Percentiles rank a stretch among this genome's conserved stretches.
These are phyloP conservation scores for Okapia johnstoni DNA, from an alignment of 2,113 vertebrate genomes.

Conservation along the genomic window DNA sequence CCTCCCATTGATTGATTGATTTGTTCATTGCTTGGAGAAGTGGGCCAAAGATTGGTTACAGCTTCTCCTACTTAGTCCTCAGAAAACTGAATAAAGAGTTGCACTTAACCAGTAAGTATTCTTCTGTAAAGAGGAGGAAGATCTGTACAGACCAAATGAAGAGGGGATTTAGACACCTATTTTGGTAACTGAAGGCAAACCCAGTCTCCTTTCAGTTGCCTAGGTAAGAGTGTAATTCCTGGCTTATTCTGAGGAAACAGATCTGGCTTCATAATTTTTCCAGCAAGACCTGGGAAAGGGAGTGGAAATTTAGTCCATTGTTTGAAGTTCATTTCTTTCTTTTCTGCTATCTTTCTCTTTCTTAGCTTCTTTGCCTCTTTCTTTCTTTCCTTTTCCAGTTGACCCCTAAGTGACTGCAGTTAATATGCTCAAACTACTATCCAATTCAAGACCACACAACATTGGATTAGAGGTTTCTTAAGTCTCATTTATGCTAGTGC, in stretches of 20 bases:
- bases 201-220: not conserved
- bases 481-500: not conserved
- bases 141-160: not conserved
- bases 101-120: not conserved
- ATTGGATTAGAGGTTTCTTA: not conserved
- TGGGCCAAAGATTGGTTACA: not conserved
- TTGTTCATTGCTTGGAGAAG: not conserved
- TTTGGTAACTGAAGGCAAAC: not conserved
- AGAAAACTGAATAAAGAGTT: not conserved
- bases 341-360: not conserved
- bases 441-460: not conserved
- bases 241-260: not conserved
- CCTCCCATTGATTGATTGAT: not conserved
- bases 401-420: not conserved
- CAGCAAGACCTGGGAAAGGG: not conserved
- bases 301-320: not conserved
- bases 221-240: not conserved
- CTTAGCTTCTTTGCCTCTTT: not conserved
- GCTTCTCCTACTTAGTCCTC: not conserved
- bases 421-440: not conserved
- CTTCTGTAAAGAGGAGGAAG: not conserved
- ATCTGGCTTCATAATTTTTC: not conserved
- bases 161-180: not conserved
- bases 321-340: not conserved
- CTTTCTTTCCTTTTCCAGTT: not conserved